A percentile compares a stretch with the other conserved stretches of the same genome.
Conservation (phyloP, 2,797 vertebrate species). For the Sternarchorhynchus goeldii region DNA sequence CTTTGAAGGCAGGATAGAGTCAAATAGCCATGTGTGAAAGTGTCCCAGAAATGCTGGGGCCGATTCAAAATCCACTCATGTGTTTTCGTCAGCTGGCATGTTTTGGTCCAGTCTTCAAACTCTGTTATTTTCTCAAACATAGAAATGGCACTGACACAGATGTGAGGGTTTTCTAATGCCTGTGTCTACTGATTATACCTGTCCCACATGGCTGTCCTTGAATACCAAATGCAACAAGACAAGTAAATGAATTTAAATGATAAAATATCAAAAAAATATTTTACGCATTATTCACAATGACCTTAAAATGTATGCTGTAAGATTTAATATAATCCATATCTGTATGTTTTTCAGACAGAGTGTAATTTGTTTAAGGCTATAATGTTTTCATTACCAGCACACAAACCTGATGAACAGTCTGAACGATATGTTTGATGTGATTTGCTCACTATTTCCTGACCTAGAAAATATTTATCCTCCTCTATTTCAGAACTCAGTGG, state of each 20-base stretch:
- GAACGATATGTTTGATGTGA: background rate
- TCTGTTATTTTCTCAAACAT: background rate
- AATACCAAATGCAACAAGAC: background rate
- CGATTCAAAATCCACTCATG: background rate
- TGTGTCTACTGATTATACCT: too few relatives aligned
- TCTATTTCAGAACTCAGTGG: too few relatives aligned
- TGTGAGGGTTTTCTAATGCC: too few relatives aligned
- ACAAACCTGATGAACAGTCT: background rate
- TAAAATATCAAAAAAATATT: background rate
- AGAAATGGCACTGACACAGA: too few relatives aligned
- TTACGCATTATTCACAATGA: background rate
- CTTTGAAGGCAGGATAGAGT: conserved; percentile 8
- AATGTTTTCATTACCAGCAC: background rate
- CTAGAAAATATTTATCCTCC: background rate
- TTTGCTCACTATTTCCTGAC: background rate
- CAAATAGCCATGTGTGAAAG: background rate
- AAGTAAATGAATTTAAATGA: background rate
- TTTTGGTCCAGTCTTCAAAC: conserved; percentile 12
- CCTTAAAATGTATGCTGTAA: background rate
- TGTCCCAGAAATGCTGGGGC: conserved; percentile 7
- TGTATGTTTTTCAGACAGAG: background rate
- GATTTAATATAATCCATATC: background rate
- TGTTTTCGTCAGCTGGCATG: background rate
- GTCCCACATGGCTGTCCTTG: background rate
- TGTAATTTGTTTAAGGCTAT: conserved; percentile 2